Evolutionary conservation across 2,888 invertebrate genomes (phyloP).

Genomic region (Euplagia quadripunctaria): DNA sequence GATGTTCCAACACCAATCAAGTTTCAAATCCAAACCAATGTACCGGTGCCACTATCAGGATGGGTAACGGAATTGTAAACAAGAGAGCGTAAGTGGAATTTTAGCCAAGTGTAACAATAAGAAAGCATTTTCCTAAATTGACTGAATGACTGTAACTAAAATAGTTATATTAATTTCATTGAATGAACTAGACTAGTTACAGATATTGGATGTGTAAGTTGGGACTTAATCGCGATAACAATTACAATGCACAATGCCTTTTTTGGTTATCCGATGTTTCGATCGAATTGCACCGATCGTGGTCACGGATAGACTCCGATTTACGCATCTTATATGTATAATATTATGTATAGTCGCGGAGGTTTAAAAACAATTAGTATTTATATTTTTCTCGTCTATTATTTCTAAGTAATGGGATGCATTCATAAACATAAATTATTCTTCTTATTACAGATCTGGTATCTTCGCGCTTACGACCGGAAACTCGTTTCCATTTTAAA

Average conservation of each 20-base stretch:
- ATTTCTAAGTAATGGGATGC: too few relatives aligned
- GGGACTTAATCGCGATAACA: too few relatives aligned
- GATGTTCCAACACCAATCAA: slow-evolving; percentile 61
- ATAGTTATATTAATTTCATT: not conserved
- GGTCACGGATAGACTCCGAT: too few relatives aligned
- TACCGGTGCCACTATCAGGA: slow-evolving; percentile 53
- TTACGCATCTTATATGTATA: too few relatives aligned
- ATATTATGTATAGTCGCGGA: too few relatives aligned
- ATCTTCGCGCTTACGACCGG: slow-evolving; percentile 57
- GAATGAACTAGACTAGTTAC: too few relatives aligned
- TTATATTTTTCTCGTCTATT: too few relatives aligned
- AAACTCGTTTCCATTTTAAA: slow-evolving; percentile 58
- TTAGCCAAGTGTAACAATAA: not conserved
- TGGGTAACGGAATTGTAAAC: slow-evolving; percentile 66
- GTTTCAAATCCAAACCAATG: slow-evolving; percentile 61
- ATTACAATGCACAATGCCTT: too few relatives aligned
- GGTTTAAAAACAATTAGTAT: too few relatives aligned
- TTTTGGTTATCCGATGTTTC: too few relatives aligned
- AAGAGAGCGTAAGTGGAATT: slow-evolving; percentile 64
- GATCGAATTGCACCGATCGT: too few relatives aligned
- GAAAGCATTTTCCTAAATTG: not conserved
- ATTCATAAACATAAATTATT: not conserved
- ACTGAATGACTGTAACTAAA: not conserved
- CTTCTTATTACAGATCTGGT: slow-evolving; percentile 54
- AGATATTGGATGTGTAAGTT: not conserved